These are phyloP conservation scores for Sinocyclocheilus rhinocerous DNA, from an alignment of 2,113 vertebrate species.

Conservation along the genomic window DNA sequence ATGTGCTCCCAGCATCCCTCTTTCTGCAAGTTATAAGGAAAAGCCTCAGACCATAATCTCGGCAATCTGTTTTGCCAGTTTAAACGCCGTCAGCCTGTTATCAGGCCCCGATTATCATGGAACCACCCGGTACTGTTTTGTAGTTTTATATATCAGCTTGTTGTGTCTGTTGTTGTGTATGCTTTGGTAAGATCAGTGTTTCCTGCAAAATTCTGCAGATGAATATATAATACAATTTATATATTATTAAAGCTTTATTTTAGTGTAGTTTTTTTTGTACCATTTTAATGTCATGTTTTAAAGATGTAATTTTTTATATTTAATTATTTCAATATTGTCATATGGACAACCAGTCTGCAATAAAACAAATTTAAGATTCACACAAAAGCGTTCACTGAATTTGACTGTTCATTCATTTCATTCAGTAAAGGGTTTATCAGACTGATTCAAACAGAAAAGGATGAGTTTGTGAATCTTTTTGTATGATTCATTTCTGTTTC, in stretches of 20 bases:
- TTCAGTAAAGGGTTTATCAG: too few species aligned
- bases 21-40: constrained; percentile 28
- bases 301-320: neutral
- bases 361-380: too few species aligned
- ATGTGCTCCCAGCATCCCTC: constrained; percentile 26
- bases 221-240: neutral
- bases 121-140: neutral
- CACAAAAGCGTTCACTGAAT: neutral
- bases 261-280: neutral
- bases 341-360: too few species aligned
- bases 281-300: neutral
- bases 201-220: neutral
- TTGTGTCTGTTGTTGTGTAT: too few species aligned
- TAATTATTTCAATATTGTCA: neutral
- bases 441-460: too few species aligned
- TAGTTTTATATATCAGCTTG: neutral
- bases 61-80: constrained; percentile 10
- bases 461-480: too few species aligned
- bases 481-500: too few species aligned
- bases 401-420: too few species aligned
- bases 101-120: neutral
- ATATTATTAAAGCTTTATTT: neutral
- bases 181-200: neutral
- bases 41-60: neutral
- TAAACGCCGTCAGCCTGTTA: neutral